Percentiles rank a stretch among this genome's conserved stretches.
Conservation (phyloP, 1,140 invertebrate genomes). For the Trichogramma pretiosum region DNA sequence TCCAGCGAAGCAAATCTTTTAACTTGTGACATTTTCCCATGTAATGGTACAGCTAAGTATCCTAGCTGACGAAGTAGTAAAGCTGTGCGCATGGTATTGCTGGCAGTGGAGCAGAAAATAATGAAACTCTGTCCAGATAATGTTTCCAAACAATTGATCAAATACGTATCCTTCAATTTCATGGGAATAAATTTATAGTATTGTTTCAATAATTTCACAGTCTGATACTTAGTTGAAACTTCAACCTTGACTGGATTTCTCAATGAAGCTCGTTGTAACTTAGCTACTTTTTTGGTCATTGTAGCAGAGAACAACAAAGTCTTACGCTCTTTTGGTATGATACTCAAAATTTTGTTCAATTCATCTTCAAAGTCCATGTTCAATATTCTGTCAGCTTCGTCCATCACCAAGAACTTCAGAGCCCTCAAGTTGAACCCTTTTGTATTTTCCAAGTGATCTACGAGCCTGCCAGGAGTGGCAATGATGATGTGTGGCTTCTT, state of each 20-base stretch:
- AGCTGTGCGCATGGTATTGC: slow-evolving; percentile 78
- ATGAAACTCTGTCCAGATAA: slow-evolving; percentile 94
- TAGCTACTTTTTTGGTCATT: slow-evolving; percentile 97
- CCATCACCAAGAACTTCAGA: slow-evolving; percentile 81
- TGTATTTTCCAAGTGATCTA: slow-evolving; percentile 85
- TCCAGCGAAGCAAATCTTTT: slow-evolving; percentile 80
- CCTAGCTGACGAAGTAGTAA: slow-evolving; percentile 79
- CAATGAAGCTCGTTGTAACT: slow-evolving; percentile 87
- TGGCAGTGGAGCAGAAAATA: slow-evolving; percentile 92
- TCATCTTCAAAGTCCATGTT: slow-evolving; percentile 95
- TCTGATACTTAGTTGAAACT: slow-evolving; percentile 92
- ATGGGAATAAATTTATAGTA: slow-evolving; percentile 91
- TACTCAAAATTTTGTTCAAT: slow-evolving; percentile 88
- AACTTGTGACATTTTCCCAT: slow-evolving; percentile 94
- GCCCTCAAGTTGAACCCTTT: slow-evolving; percentile 83
- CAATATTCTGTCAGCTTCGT: slow-evolving; percentile 87
- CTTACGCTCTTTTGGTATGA: slow-evolving; percentile 74
- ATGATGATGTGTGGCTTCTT: slow-evolving; percentile 94
- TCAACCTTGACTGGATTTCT: slow-evolving; percentile 88
- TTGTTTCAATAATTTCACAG: slow-evolving; percentile 90
- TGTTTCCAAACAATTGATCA: slow-evolving; percentile 64
- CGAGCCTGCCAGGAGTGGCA: slow-evolving; percentile 78
- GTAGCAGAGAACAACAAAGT: slow-evolving; percentile 92
- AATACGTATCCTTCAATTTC: slow-evolving; percentile 72
- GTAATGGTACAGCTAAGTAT: slow-evolving; percentile 82